Percentiles rank a stretch among this genome's conserved stretches.
phyloP scores from a whole-genome alignment of 2,888 invertebrate genomes.

The Nomada flava region DNA sequence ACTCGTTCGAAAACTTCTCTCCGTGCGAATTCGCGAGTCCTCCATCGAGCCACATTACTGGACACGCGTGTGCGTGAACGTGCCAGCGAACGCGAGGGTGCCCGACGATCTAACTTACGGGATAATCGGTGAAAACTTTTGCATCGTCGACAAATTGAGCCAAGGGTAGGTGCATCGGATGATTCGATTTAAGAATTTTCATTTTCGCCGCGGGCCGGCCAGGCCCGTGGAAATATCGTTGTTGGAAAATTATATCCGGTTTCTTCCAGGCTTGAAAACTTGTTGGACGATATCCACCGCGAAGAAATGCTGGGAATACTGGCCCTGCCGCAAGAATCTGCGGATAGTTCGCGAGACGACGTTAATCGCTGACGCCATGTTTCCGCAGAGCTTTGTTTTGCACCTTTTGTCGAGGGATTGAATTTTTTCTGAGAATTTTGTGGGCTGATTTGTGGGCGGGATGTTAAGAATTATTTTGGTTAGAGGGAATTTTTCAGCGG shows the following conservation, averaged over 20 bases:
- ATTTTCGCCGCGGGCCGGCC: not conserved
- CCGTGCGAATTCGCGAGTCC: not conserved
- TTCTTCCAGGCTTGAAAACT: not conserved
- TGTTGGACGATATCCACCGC: constrained; percentile 19
- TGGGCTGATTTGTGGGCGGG: not conserved
- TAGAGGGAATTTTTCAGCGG: too few species aligned
- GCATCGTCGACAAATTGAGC: not conserved
- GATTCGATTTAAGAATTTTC: constrained; percentile 30
- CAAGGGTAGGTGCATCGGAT: not conserved
- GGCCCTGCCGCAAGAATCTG: too few species aligned
- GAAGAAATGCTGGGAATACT: not conserved
- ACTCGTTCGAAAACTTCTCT: not conserved
- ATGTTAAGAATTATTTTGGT: too few species aligned
- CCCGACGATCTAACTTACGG: not conserved
- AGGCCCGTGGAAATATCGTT: not conserved
- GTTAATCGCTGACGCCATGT: not conserved
- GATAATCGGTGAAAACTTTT: constrained; percentile 4
- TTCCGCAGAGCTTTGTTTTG: too few species aligned
- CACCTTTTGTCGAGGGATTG: not conserved
- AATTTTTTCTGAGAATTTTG: not conserved
- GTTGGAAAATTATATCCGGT: constrained; percentile 5
- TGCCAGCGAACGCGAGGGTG: not conserved
- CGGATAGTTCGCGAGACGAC: not conserved
- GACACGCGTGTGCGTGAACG: not conserved
- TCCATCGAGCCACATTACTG: constrained; percentile 16